Percentiles rank a stretch among this genome's conserved stretches.
Evolutionary conservation across 2,888 invertebrate species (phyloP).

Genomic region (Bellardia bayeri): DNA sequence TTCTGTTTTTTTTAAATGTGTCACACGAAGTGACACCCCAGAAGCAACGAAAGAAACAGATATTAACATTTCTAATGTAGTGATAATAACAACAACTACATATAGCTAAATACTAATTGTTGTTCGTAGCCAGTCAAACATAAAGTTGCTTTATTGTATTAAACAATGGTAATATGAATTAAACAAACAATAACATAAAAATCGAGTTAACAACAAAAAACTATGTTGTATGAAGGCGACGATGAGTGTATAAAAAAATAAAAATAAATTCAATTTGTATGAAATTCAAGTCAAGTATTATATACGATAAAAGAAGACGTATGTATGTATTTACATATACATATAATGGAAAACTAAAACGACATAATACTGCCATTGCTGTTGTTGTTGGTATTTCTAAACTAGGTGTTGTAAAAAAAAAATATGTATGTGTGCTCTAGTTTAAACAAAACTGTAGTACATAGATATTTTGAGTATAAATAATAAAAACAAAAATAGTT

Average conservation of each 20-base stretch:
- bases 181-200: neutral
- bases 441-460: constrained; percentile 5
- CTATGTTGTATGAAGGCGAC: neutral
- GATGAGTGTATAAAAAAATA: constrained; percentile 13
- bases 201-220: constrained; percentile 1
- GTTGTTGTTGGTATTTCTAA: constrained; percentile 46
- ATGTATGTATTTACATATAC: neutral
- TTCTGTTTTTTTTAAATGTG: constrained; percentile 34
- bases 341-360: constrained; percentile 27
- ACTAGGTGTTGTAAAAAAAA: constrained; percentile 60
- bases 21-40: constrained; percentile 27
- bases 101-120: neutral
- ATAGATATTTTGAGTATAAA: constrained; percentile 16
- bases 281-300: constrained; percentile 67
- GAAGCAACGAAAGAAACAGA: constrained; percentile 20
- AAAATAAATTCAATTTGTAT: constrained; percentile 57
- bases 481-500: constrained; percentile 12
- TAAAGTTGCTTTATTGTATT: constrained; percentile 23
- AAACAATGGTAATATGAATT: constrained; percentile 29
- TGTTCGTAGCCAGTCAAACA: constrained; percentile 23
- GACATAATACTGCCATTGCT: constrained; percentile 36
- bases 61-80: constrained; percentile 21
- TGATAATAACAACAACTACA: constrained; percentile 1
- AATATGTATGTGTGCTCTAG: constrained; percentile 56
- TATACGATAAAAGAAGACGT: constrained; percentile 45